These are phyloP conservation scores for Thripadectes ignobilis DNA, from an alignment of 2,797 vertebrate genomes.

Conservation along the genomic window DNA sequence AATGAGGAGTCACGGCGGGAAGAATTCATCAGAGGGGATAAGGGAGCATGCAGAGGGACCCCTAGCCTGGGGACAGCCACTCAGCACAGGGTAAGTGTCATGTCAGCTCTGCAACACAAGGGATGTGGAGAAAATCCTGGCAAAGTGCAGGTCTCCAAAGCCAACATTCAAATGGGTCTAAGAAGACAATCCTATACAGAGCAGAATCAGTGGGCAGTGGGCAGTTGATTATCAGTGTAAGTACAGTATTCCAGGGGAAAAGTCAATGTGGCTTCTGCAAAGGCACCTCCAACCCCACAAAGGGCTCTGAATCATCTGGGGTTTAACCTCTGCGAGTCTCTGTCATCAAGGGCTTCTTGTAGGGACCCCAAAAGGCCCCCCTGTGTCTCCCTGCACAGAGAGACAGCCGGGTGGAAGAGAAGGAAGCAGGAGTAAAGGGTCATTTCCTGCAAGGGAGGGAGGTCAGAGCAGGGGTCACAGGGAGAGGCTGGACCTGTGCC, in stretches of 20 bases:
- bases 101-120: not conserved
- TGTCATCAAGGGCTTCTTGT: not conserved
- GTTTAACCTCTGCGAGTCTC: fast-evolving
- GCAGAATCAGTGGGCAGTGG: not conserved
- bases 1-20: fast-evolving
- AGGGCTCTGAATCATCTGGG: not conserved
- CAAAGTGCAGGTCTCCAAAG: not conserved
- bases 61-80: fast-evolving
- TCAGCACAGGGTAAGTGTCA: not conserved
- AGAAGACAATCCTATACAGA: not conserved
- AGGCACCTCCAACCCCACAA: not conserved
- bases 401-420: not conserved
- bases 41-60: fast-evolving
- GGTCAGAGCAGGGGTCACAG: not conserved
- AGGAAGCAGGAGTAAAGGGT: not conserved
- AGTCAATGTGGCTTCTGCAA: not conserved
- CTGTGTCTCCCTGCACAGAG: not conserved
- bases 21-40: not conserved
- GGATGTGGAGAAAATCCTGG: not conserved
- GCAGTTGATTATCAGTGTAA: not conserved
- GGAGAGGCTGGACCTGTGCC: not conserved
- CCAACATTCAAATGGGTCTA: not conserved
- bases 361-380: not conserved
- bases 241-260: fast-evolving
- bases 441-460: not conserved